Percentiles rank a stretch among this genome's conserved stretches.
Conservation (phyloP, 1,140 invertebrate genomes). For the Mercenaria mercenaria region DNA sequence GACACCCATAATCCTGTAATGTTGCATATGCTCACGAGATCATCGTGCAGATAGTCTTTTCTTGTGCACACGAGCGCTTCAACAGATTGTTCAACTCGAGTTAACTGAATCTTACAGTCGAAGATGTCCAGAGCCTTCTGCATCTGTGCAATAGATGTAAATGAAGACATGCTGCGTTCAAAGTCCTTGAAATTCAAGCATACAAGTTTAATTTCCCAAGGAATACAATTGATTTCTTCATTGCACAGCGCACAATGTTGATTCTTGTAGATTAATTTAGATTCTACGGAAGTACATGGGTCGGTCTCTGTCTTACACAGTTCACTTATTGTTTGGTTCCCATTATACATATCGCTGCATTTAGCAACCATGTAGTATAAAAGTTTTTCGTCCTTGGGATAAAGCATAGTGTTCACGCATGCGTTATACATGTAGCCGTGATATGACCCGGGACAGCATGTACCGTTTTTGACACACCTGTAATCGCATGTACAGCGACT, state of each 20-base stretch:
- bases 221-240: not conserved
- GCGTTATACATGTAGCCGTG: not conserved
- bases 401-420: not conserved
- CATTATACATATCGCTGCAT: not conserved
- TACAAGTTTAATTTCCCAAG: not conserved
- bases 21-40: not conserved
- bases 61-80: not conserved
- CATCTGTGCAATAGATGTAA: not conserved
- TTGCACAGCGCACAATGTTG: not conserved
- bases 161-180: not conserved
- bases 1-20: not conserved
- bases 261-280: not conserved
- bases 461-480: not conserved
- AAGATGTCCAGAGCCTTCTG: not conserved
- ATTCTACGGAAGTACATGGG: not conserved
- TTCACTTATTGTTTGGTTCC: not conserved
- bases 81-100: not conserved
- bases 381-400: not conserved
- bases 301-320: not conserved
- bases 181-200: not conserved
- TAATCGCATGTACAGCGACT: not conserved
- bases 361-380: not conserved
- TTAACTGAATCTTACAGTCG: not conserved
- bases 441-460: not conserved
- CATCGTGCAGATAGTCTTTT: not conserved